phyloP scores from a whole-genome alignment of 1,140 invertebrate species.

The Polyergus mexicanus region DNA sequence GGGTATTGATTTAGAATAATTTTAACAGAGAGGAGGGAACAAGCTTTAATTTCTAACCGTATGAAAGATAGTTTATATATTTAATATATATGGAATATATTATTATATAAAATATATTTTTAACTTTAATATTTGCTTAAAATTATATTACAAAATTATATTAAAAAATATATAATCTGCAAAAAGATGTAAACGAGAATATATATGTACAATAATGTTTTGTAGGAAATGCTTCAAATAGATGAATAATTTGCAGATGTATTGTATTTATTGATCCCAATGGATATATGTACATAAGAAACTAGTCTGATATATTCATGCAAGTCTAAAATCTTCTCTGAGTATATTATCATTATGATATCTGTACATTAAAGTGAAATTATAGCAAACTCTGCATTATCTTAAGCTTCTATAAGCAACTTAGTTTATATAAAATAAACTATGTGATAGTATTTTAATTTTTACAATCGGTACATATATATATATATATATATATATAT shows the following conservation, averaged over 20 bases:
- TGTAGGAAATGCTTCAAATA: background rate
- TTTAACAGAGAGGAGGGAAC: background rate
- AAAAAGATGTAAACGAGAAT: background rate
- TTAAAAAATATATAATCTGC: background rate
- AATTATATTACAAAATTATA: background rate
- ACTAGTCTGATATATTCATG: slow-evolving; percentile 37
- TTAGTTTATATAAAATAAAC: slow-evolving; percentile 26
- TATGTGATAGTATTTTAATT: slow-evolving; percentile 26
- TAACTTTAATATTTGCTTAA: slow-evolving; percentile 14
- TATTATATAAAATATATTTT: background rate
- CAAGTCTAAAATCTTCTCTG: slow-evolving; percentile 22
- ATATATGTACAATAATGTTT: background rate
- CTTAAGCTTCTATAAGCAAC: slow-evolving; percentile 29
- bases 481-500: background rate
- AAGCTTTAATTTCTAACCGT: background rate
- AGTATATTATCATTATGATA: slow-evolving; percentile 1
- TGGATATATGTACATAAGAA: background rate
- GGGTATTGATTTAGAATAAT: background rate
- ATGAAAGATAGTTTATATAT: background rate
- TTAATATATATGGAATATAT: too few species aligned
- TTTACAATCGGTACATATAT: background rate
- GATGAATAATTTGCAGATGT: slow-evolving; percentile 16
- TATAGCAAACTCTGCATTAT: slow-evolving; percentile 19
- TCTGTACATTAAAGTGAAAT: slow-evolving; percentile 38
- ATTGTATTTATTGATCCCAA: slow-evolving; percentile 5